Evolutionary conservation across 2,888 invertebrate genomes (phyloP).

Genomic region (Ochropacha duplaris): DNA sequence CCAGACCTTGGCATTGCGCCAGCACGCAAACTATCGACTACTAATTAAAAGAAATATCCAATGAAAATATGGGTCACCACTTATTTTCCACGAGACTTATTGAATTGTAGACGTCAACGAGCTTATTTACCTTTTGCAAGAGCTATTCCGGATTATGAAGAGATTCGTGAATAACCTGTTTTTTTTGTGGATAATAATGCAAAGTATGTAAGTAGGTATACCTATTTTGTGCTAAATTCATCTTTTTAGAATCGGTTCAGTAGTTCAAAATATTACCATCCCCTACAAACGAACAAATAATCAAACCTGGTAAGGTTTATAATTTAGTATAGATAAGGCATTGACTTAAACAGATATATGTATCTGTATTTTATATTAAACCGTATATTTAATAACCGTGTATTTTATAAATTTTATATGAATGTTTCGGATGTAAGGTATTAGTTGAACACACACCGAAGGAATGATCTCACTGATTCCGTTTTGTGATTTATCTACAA

Average conservation of each 20-base stretch:
- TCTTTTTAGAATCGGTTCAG: no score
- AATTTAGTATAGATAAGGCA: no score
- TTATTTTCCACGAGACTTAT: constrained; percentile 14
- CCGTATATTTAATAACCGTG: no score
- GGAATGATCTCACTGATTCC: neutral
- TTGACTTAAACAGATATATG: no score
- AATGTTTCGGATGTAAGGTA: constrained; percentile 1
- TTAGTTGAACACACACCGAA: neutral
- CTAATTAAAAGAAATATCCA: constrained; percentile 46
- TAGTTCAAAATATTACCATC: no score
- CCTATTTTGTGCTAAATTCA: no score
- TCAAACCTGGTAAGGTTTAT: no score
- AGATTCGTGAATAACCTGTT: neutral
- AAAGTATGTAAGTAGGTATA: no score
- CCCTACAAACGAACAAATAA: no score
- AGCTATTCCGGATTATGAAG: neutral
- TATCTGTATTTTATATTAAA: no score
- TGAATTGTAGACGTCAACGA: constrained; percentile 13
- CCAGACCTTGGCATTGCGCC: constrained; percentile 54
- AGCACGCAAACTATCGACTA: constrained; percentile 32
- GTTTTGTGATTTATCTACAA: neutral
- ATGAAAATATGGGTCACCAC: constrained; percentile 12
- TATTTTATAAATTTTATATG: no score
- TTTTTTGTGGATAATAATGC: no score
- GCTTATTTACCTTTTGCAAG: constrained; percentile 13